Base-by-base conservation (phyloP, 1,140 invertebrate genomes). In the Batillaria attramentaria region DNA sequence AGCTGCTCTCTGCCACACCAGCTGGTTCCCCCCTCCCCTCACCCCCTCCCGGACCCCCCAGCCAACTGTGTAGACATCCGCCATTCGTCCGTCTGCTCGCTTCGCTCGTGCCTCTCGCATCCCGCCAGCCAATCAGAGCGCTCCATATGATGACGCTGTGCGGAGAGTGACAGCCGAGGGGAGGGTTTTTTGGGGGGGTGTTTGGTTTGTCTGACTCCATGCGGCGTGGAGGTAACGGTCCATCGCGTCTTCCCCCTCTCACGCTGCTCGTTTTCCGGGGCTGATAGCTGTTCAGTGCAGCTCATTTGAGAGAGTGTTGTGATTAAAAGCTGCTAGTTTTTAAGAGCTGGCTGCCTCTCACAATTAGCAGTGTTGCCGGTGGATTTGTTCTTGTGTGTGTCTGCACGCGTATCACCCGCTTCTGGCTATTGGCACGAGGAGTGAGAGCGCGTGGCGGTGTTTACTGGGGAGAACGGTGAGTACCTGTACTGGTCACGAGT, bases 321-420 rank as follows among this genome's bases (percentile, higher is more conserved):
- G 57, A 62, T 62, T 62, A 62, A 62, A 62, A 62, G 57, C 57
- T n/a, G 8, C n/a, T 62, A 24, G n/a, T 62, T 31, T 62, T n/a
- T 31, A 62, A 62, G 33, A 31, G 57, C 57, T 62, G 1, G 2
- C 57, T 31, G 24, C 57, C 57, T 28, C 57, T 62, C 57, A 24
- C 33, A 31, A 62, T 62, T 62, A 62, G n/a, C n/a, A 24, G n/a
- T n/a, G n/a, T n/a, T n/a, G n/a, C n/a, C n/a, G n/a, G n/a, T n/a
- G n/a, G n/a, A n/a, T n/a, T n/a, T n/a, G n/a, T n/a, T n/a, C n/a
- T n/a, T n/a, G n/a, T n/a, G n/a, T n/a, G n/a, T n/a, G n/a, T n/a
- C n/a, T n/a, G n/a, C n/a, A n/a, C n/a, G n/a, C n/a, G n/a, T n/a
- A n/a, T n/a, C n/a, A n/a, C n/a, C n/a, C n/a, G n/a, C n/a, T n/a